Percentiles rank a stretch among this genome's conserved stretches.
Conservation (phyloP, 2,888 invertebrate genomes). For the Clepsis dumicolana region DNA sequence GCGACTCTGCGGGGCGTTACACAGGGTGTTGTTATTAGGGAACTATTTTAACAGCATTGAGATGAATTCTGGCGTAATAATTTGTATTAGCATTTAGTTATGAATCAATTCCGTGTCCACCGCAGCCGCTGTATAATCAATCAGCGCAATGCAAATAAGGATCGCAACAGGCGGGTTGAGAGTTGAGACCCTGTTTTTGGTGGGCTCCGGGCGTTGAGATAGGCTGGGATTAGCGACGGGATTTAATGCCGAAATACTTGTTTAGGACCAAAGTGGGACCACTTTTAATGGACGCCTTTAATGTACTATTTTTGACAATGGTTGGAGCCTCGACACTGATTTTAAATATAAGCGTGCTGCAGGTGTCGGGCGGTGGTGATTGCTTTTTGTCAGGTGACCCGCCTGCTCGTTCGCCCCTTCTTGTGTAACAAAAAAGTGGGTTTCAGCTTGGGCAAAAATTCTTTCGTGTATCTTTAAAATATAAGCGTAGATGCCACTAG, state of each 20-base stretch:
- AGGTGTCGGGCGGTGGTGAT: too few relatives aligned
- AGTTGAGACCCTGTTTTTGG: slow-evolving; percentile 57
- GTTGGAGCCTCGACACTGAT: too few relatives aligned
- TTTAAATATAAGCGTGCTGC: too few relatives aligned
- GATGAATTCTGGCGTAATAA: slow-evolving; percentile 62
- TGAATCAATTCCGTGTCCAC: slow-evolving; percentile 74
- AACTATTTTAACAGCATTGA: slow-evolving; percentile 41
- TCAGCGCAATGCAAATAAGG: slow-evolving; percentile 79
- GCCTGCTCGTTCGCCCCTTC: too few relatives aligned
- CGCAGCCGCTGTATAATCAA: slow-evolving; percentile 79
- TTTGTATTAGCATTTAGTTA: slow-evolving; percentile 72
- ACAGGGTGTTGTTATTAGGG: slow-evolving; percentile 1
- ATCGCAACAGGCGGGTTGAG: slow-evolving; percentile 71
- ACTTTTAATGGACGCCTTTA: neutral
- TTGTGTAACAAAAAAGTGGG: too few relatives aligned
- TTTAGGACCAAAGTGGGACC: neutral
- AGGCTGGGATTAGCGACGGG: slow-evolving; percentile 2
- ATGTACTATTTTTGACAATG: neutral
- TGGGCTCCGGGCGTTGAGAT: slow-evolving; percentile 17
- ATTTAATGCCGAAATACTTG: slow-evolving; percentile 5
- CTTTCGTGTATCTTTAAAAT: too few relatives aligned
- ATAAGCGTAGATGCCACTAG: too few relatives aligned
- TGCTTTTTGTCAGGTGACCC: too few relatives aligned
- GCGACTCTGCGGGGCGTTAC: slow-evolving; percentile 12
- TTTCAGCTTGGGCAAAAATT: too few relatives aligned